Evolutionary conservation across 1,140 invertebrate genomes (phyloP).

Genomic region (Sitophilus oryzae): DNA sequence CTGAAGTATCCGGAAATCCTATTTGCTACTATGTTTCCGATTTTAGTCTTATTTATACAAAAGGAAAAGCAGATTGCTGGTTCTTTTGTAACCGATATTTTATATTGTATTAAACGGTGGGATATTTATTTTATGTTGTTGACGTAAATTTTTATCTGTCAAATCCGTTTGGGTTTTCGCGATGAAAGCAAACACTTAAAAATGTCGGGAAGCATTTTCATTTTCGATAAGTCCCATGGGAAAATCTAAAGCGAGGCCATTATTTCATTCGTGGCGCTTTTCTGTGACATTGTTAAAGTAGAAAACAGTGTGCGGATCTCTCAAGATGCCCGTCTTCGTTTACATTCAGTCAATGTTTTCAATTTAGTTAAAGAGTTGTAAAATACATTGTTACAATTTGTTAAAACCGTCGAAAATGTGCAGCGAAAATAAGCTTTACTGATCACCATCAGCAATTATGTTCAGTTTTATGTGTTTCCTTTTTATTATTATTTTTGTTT

Average conservation of each 20-base stretch:
- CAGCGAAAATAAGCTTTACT: background rate
- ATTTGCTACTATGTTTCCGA: too few relatives aligned
- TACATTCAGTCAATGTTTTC: background rate
- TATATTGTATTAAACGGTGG: too few relatives aligned
- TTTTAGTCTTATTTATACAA: too few relatives aligned
- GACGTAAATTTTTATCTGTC: background rate
- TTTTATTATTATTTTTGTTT: too few relatives aligned
- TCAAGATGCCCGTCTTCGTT: background rate
- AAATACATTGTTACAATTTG: background rate
- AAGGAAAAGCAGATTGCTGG: too few relatives aligned
- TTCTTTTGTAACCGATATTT: too few relatives aligned
- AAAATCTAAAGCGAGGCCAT: background rate
- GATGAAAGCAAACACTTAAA: background rate
- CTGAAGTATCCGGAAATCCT: too few relatives aligned
- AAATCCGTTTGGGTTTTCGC: too few relatives aligned
- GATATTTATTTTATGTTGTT: background rate
- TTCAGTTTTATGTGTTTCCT: constrained; percentile 4
- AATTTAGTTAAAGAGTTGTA: background rate
- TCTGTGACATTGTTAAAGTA: background rate
- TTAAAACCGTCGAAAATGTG: background rate
- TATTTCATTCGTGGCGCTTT: background rate
- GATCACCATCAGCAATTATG: background rate
- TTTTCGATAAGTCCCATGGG: background rate
- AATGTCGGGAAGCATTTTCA: background rate
- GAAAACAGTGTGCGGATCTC: background rate